Percentiles rank a stretch among this genome's conserved stretches.
Conservation (phyloP, 2,888 invertebrate species). For the Protophormia terraenovae region DNA sequence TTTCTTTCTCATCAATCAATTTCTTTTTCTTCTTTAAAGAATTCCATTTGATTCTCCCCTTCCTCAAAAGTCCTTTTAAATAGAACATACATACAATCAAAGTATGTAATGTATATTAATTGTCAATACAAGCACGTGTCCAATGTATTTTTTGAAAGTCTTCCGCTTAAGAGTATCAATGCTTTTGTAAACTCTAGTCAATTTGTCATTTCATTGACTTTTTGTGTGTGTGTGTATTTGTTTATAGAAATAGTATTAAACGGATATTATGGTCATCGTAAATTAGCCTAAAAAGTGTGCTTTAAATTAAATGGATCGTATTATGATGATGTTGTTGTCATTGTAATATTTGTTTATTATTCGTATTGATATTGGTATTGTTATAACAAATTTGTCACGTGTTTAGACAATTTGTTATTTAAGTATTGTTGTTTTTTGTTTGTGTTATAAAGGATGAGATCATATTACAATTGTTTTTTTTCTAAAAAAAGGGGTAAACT, state of each 20-base stretch:
- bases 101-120: constrained; percentile 52
- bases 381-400: constrained; percentile 55
- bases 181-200: constrained; percentile 33
- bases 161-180: constrained; percentile 29
- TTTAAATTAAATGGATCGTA: constrained; percentile 65
- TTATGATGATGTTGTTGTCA: constrained; percentile 37
- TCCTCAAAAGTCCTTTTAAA: constrained; percentile 1
- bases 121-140: constrained; percentile 68
- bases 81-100: constrained; percentile 12
- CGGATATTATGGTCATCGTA: constrained; percentile 67
- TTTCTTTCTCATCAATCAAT: constrained; percentile 61
- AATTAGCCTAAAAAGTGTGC: constrained; percentile 65
- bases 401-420: constrained; percentile 37
- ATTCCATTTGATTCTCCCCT: neutral
- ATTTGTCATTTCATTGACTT: constrained; percentile 65
- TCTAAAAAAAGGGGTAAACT: neutral
- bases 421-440: constrained; percentile 8
- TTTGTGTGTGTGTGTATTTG: constrained; percentile 15
- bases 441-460: constrained; percentile 3
- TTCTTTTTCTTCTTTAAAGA: constrained; percentile 3
- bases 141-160: constrained; percentile 16
- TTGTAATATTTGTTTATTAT: neutral
- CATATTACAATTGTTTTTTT: constrained; percentile 8
- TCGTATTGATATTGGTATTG: constrained; percentile 3
- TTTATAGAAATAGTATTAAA: constrained; percentile 41